Percentiles rank a stretch among this genome's conserved stretches.
Evolutionary conservation across 2,888 invertebrate genomes (phyloP).

Genomic region (Microplitis deprimator): DNA sequence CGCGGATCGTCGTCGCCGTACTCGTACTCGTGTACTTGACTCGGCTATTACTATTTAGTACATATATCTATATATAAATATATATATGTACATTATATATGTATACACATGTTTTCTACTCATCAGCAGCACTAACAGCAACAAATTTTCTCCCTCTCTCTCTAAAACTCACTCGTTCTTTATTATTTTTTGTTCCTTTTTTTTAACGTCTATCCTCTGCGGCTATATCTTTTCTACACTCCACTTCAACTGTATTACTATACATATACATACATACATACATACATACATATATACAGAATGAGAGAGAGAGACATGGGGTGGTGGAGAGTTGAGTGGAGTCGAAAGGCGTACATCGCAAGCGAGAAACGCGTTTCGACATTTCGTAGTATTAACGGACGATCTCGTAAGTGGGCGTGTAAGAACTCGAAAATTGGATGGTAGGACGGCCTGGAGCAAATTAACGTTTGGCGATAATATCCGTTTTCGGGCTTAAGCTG

Average conservation of each 20-base stretch:
- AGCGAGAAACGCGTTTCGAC: constrained; percentile 65
- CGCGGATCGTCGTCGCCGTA: background rate
- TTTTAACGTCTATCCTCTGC: background rate
- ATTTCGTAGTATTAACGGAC: constrained; percentile 69
- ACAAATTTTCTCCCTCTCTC: background rate
- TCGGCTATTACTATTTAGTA: background rate
- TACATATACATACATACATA: background rate
- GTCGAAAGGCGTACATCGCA: constrained; percentile 41
- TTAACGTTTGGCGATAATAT: constrained; percentile 72
- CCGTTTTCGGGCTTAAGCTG: constrained; percentile 61
- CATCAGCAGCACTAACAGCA: background rate
- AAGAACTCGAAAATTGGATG: constrained; percentile 71
- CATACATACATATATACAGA: background rate
- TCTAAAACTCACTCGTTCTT: background rate
- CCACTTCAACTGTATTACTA: background rate
- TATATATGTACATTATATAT: background rate
- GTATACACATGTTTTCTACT: background rate
- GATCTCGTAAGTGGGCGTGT: constrained; percentile 71
- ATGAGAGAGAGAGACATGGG: background rate
- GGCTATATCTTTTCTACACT: constrained; percentile 13
- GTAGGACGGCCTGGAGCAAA: constrained; percentile 69
- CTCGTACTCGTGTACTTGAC: constrained; percentile 11
- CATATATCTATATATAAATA: background rate
- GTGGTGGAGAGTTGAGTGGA: background rate
- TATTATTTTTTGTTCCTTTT: background rate